Base-by-base conservation (phyloP, 92 coral and sea anemone species). In the Chrysogorgia sp. region DNA sequence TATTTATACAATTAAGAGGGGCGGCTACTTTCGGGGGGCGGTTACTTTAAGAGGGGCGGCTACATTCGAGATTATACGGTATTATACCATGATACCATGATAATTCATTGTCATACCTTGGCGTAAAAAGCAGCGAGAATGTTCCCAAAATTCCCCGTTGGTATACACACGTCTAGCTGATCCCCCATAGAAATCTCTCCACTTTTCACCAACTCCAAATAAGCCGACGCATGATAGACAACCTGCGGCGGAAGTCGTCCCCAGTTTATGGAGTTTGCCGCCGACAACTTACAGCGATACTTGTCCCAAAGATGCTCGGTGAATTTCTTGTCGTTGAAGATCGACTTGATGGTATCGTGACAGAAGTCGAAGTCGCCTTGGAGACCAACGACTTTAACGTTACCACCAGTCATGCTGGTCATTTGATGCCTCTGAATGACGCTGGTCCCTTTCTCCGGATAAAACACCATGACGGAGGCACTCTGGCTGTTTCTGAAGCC, bases 251-350 rank as follows among this genome's bases (percentile, higher is more conserved):
- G 66, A 13, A 93, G 72, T 22, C 97, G 69, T 1, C 97, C 97
- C 97, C 97, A 93, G 85, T 93, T 93, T 48, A 93, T 86, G 0
- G 97, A 93, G 64, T 93, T 93, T 1, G 97, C 97, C 7, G 96
- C 97, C 8, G 93, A 86, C 14, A 93, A 74, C 40, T 78, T 85
- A 55, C 84, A 89, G n/a, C 78, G 74, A 49, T 56, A 84, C 26
- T 52, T 70, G 56, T 35, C 79, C 43, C 80, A 59, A 37, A 93
- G 86, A 13, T 57, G 63, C 34, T 76, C 65, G 23, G 63, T 67
- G 61, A 93, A 93, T 13, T 79, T 57, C 19, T 32, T 32, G 47
- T 93, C 93, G 55, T 78, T 84, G 55, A 93, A 88, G 34, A 92
- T 83, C 24, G 81, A 63, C 72, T 92, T 92, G 58, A 92, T 89